Conservation (phyloP, 1,140 invertebrate species). For the Drosophila sulfurigaster region DNA sequence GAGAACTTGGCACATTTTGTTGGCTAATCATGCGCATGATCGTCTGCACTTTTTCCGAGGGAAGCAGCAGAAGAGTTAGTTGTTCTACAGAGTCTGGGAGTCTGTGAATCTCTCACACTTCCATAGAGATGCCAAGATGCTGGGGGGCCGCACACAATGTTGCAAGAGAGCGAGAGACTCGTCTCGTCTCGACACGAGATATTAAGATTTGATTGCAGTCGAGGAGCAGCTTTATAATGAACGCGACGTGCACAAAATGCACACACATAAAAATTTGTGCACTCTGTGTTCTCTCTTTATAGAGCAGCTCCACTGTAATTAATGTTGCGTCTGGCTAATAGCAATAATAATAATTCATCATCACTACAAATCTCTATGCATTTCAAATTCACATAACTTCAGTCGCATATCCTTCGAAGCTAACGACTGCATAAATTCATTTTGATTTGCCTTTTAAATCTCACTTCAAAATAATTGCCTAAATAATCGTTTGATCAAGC, state of each 20-base stretch:
- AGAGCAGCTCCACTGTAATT: conserved; percentile 6
- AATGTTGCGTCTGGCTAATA: not conserved
- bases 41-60: conserved; percentile 2
- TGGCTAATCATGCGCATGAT: conserved; percentile 76
- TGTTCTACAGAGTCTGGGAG: conserved; percentile 9
- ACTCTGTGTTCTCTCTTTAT: not conserved
- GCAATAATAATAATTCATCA: not conserved
- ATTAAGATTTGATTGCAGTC: conserved; percentile 19
- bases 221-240: conserved; percentile 12
- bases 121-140: conserved; percentile 9
- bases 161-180: not conserved
- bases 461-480: no score
- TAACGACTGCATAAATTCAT: no score
- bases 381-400: not conserved
- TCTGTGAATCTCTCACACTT: conserved; percentile 37
- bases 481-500: no score
- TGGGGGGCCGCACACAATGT: conserved; percentile 1
- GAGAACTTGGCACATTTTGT: conserved; percentile 40
- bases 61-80: not conserved
- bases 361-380: not conserved
- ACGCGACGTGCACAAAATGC: not conserved
- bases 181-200: not conserved
- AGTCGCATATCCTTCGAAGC: not conserved
- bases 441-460: no score
- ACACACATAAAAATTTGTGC: not conserved